Conservation (phyloP, 1,140 invertebrate genomes). For the Anoplolepis gracilipes region DNA sequence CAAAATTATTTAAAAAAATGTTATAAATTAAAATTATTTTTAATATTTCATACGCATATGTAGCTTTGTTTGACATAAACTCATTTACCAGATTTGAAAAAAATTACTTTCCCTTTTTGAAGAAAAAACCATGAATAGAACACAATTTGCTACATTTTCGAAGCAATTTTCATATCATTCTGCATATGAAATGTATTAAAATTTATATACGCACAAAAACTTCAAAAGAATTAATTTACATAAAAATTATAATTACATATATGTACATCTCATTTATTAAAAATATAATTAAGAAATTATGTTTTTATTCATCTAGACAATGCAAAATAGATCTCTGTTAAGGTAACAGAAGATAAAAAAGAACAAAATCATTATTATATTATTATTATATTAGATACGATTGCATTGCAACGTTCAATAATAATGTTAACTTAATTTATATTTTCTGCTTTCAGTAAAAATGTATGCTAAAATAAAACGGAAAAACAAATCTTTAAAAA, state of each 20-base stretch:
- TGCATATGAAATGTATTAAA: too few species aligned
- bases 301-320: neutral
- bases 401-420: neutral
- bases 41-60: neutral
- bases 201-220: too few species aligned
- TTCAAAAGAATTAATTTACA: neutral
- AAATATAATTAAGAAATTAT: neutral
- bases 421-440: neutral
- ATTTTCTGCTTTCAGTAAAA: neutral
- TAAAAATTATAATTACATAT: neutral
- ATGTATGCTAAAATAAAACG: neutral
- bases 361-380: neutral
- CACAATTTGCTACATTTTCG: too few species aligned
- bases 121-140: too few species aligned
- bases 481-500: neutral
- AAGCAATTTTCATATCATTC: too few species aligned
- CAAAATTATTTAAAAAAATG: neutral
- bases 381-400: neutral
- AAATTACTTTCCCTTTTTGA: too few species aligned
- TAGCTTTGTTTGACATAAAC: neutral
- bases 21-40: neutral
- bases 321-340: constrained; percentile 10
- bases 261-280: neutral
- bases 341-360: constrained; percentile 12
- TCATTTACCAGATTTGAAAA: neutral